Base-by-base conservation (phyloP, 2,113 vertebrate species). In the Vireo altiloquus region DNA sequence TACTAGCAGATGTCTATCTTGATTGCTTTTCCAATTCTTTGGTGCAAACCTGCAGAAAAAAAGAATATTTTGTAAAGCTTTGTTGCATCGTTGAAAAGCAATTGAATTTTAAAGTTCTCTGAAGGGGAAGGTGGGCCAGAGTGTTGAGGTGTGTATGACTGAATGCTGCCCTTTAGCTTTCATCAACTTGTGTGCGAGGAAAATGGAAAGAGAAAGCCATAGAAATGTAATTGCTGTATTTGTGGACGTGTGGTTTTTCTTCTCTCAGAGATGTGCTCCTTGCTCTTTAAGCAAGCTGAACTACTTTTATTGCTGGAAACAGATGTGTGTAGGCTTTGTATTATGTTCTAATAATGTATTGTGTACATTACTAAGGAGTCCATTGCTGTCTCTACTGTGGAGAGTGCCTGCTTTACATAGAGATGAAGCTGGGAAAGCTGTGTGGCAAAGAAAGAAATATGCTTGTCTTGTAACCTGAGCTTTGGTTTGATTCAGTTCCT, bases 21-120 rank as follows among this genome's bases (percentile, higher is more conserved):
- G 72, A 89, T 90, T 85, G 42, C 42, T 92, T 77, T 71, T 92
- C n/a, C 39, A 66, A 33, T 90, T 90, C 60, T 91, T 88, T 89
- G 80, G 31, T 82, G 25, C 13, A 80, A 87, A 82, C 39, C 27
- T 87, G 40, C 40, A 82, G 50, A 59, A 92, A 61, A 71, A 30
- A 39, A 39, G 33, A 33, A 39, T 82, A 19, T 75, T 94, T 92
- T 84, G 8, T 70, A 93, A 92, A 47, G 33, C 40, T 94, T 66
- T 23, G 23, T 74, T 83, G 46, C 44, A 23, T 40, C 89, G 53
- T 78, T 13, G 10, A 59, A 87, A 59, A 89, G 60, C 74, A 82
- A 40, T 27, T 82, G 30, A 76, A 78, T 77, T 82, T 87, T 25
- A 46, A 54, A 89, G 8, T n/a, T 60, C 35, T 92, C 17, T 84